Evolutionary conservation across 2,888 invertebrate species (phyloP).

Genomic region (Lasioglossum vierecki): DNA sequence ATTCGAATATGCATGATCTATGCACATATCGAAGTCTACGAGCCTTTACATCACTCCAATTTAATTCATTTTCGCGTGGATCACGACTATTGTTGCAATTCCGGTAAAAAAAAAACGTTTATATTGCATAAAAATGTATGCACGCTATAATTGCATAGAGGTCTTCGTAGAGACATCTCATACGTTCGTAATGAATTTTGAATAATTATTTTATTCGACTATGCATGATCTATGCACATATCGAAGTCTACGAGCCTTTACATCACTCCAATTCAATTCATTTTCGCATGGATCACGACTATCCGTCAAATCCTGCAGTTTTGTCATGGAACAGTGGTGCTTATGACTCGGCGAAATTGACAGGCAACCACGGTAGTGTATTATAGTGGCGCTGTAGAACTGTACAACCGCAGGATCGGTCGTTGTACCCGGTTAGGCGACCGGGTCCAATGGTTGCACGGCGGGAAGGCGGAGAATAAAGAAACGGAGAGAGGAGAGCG

Average conservation of each 20-base stretch:
- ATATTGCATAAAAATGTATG: too few relatives aligned
- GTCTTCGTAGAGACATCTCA: background rate
- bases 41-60: background rate
- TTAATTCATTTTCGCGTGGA: background rate
- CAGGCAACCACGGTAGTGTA: slow-evolving; percentile 68
- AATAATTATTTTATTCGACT: background rate
- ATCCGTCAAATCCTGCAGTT: slow-evolving; percentile 64
- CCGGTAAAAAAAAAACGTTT: too few relatives aligned
- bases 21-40: background rate
- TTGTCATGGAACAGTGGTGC: slow-evolving; percentile 59
- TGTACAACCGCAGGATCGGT: slow-evolving; percentile 61
- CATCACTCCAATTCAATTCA: background rate
- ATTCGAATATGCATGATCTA: background rate
- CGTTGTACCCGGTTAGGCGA: slow-evolving; percentile 49
- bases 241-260: background rate
- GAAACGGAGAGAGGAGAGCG: slow-evolving; percentile 1
- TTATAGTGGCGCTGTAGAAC: slow-evolving; percentile 59
- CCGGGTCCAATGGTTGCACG: background rate
- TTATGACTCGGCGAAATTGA: slow-evolving; percentile 67
- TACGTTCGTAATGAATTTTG: background rate
- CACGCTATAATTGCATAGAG: too few relatives aligned
- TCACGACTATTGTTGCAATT: slow-evolving; percentile 36
- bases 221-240: background rate
- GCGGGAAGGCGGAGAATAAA: background rate
- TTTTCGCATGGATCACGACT: slow-evolving; percentile 20